phyloP scores from a whole-genome alignment of 1,140 invertebrate species.

The Eumaeus atala region DNA sequence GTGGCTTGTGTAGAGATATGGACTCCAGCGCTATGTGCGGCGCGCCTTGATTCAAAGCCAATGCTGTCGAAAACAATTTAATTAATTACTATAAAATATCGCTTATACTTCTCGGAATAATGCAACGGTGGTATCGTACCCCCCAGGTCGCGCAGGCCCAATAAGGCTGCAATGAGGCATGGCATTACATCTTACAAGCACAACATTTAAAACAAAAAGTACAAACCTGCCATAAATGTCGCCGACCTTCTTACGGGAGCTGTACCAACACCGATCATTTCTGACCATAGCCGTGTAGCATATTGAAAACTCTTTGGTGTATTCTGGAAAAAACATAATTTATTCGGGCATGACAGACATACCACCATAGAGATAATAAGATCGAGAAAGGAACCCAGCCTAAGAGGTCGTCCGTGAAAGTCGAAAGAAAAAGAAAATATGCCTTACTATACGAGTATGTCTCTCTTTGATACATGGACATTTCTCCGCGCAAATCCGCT shows the following conservation, averaged over 20 bases:
- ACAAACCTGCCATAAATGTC: slow-evolving; percentile 76
- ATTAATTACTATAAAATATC: slow-evolving; percentile 14
- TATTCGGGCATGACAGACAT: slow-evolving; percentile 1
- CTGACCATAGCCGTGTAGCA: slow-evolving; percentile 76
- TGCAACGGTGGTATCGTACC: no score
- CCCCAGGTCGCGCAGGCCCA: no score
- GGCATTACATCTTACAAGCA: no score
- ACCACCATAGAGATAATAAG: no score
- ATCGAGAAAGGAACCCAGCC: no score
- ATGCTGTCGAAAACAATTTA: slow-evolving; percentile 73
- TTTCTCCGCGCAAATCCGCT: no score
- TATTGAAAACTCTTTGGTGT: slow-evolving; percentile 80
- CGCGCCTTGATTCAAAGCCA: slow-evolving; percentile 81
- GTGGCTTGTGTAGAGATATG: slow-evolving; percentile 64
- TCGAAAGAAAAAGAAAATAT: no score
- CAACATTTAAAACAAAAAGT: slow-evolving; percentile 14
- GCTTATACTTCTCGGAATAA: no score
- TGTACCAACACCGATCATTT: slow-evolving; percentile 74
- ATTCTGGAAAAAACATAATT: slow-evolving; percentile 75
- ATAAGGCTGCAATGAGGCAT: no score
- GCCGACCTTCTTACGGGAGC: slow-evolving; percentile 76
- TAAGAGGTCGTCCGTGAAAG: no score
- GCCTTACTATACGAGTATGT: no score
- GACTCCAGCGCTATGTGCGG: slow-evolving; percentile 82
- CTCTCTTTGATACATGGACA: no score